Base-by-base conservation (phyloP, 2,113 vertebrate genomes). In the Emydocephalus ijimae region DNA sequence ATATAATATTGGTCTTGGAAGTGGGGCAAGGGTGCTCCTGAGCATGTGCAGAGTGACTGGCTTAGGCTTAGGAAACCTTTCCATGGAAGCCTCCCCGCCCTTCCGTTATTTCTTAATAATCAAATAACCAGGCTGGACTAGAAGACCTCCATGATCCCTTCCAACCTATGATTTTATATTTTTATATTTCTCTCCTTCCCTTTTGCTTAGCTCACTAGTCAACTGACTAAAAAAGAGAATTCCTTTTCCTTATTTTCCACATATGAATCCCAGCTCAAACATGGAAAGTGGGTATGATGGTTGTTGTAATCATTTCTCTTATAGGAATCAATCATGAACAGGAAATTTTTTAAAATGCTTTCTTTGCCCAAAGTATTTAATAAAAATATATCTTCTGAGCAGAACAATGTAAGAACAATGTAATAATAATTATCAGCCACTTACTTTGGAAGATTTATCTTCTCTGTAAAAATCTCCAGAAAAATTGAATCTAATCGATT, bases 391-490 rank as follows among this genome's bases (percentile, higher is more conserved):
- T 20, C n/a, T 23, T 74, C 18, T 20, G 39, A 50, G 3, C 15
- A 34, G 43, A 29, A 43, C 18, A 14, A 18, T n/a, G 24, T 12
- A 56, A 55, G 43, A 29, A 6, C 4, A 29, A 4, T 61, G 45
- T 45, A 45, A 45, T 45, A 45, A 45, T 45, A 45, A 52, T 10
- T 29, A 26, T 45, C 12, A 54, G 6, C 29, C 9, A 43, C 91
- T 61, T 87, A 93, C 92, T 89, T 90, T 90, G 14, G 7, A 2
- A 87, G 74, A 10, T 4, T 57, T 11, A 5, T 90, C 56, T 10
- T 61, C 21, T 64, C 56, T 61, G 15, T 29, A 90, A 87, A 93
- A 93, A 18, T 90, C 81, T 34, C 92, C 89, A 23, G 88, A 93
- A 93, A 93, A 93, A 23, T 24, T 90, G 74, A 93, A 90, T 5